Conservation (phyloP, 64 coral and sea anemone species). For the Montipora sp. region DNA sequence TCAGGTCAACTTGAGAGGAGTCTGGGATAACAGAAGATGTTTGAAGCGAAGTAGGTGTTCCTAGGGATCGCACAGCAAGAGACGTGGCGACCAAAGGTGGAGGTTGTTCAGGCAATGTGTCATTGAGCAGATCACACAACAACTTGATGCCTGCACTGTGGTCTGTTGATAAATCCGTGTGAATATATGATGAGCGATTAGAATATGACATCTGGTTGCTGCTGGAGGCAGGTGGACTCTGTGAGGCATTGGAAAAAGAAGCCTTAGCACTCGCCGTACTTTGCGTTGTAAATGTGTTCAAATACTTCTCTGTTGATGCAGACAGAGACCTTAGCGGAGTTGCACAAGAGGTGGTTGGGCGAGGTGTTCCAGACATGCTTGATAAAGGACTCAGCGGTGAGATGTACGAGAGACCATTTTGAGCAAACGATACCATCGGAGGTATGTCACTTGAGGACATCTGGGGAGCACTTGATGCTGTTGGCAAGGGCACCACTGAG, state of each 20-base stretch:
- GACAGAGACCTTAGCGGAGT: slow-evolving; percentile 38
- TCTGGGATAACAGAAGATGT: neutral
- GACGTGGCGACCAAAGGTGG: slow-evolving; percentile 8
- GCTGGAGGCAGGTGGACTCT: neutral
- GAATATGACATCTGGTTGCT: neutral
- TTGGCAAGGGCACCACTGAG: neutral
- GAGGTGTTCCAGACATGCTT: neutral
- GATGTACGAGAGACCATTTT: slow-evolving; percentile 63
- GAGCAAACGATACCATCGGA: slow-evolving; percentile 63
- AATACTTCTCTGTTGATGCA: slow-evolving; percentile 42
- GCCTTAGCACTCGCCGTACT: neutral
- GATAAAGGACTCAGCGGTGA: slow-evolving; percentile 70
- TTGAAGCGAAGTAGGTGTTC: slow-evolving; percentile 44
- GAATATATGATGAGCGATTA: neutral
- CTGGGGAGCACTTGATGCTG: neutral
- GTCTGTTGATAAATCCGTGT: slow-evolving; percentile 56
- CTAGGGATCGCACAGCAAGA: slow-evolving; percentile 14
- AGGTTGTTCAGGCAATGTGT: slow-evolving; percentile 66
- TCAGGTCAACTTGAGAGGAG: neutral
- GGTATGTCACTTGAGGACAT: slow-evolving; percentile 40
- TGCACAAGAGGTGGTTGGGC: neutral
- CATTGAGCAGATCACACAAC: slow-evolving; percentile 85
- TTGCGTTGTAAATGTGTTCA: slow-evolving; percentile 38
- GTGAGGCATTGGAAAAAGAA: neutral
- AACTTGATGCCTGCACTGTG: slow-evolving; percentile 89